Evolutionary conservation across 1,140 invertebrate genomes (phyloP), one percentile per base, ranked within the genome.

Genomic region (Lysiphlebus fabarum): DNA sequence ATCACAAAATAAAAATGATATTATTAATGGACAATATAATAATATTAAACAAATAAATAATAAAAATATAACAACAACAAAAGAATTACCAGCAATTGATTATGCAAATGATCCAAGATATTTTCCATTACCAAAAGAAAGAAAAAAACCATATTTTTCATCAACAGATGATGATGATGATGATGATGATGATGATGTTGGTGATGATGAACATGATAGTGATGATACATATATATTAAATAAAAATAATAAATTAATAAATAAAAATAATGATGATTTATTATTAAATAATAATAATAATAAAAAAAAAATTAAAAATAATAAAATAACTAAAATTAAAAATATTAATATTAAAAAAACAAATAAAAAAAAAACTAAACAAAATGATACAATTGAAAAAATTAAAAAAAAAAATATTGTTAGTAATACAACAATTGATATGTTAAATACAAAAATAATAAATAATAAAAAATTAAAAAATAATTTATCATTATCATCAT

Each of bases 71-170:
- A 26, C 17, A 26, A 4, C 17, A 26, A 26, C 17, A 26, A 26
- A 1, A 26, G 1, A 78, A 45, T 67, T 65, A 26, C 71, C 78
- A 5, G 65, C 67, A 6, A 75, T 80, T 53, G 73, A 77, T 65
- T 77, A 77, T 65, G 70, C 81, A 60, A 79, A 90, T 64, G 88
- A 90, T 75, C 85, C 87, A 2, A 77, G 87, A 26, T 90, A 88
- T 68, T 90, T 88, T 72, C 85, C 86, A n/a, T 73, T 88, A 53
- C 86, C 86, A 33, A 90, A 90, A 65, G 86, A 87, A 63, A 78
- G 87, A 40, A 88, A 88, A 66, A 82, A 78, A 44, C 75, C 85
- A 57, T 84, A 82, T 63, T 87, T 86, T 57, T 86, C 88, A 64
- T 87, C 85, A 44, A 84, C 84, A 48, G 85, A 87, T 62, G 86